phyloP scores from a whole-genome alignment of 2,113 vertebrate species.

The Nothobranchius kuhntae region DNA sequence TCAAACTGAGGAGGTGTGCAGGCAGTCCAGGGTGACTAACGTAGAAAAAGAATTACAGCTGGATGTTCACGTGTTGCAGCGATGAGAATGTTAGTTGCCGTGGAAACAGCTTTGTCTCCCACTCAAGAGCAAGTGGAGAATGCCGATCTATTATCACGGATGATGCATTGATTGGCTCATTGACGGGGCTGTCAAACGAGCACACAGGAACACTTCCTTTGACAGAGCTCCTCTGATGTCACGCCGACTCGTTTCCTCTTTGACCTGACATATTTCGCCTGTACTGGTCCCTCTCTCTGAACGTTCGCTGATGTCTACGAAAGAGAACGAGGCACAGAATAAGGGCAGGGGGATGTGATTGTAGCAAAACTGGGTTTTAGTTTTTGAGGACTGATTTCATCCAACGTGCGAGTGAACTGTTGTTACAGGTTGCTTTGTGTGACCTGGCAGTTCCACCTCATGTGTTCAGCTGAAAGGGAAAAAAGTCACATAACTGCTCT shows the following conservation, averaged over 20 bases:
- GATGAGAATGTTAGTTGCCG: conserved; percentile 61
- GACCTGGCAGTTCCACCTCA: background rate
- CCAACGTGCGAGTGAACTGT: too few species aligned
- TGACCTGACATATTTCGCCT: conserved; percentile 11
- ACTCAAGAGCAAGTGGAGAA: conserved; percentile 57
- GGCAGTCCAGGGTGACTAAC: conserved; percentile 43
- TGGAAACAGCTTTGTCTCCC: conserved; percentile 69
- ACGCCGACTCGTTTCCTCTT: background rate
- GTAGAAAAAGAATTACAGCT: conserved; percentile 52
- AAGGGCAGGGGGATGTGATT: background rate
- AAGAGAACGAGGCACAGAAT: too few species aligned
- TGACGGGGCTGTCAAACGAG: conserved; percentile 41
- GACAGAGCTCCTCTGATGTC: conserved; percentile 15
- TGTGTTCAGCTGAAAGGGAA: background rate
- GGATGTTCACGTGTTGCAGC: conserved; percentile 49
- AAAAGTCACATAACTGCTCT: background rate
- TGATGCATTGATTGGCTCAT: conserved; percentile 59
- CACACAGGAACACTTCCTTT: conserved; percentile 20
- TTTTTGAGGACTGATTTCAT: too few species aligned
- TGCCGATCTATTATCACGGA: conserved; percentile 48
- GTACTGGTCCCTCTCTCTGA: background rate
- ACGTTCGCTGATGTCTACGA: background rate
- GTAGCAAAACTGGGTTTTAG: background rate
- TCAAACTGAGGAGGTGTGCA: conserved; percentile 24
- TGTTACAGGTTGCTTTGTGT: background rate